phyloP scores from a whole-genome alignment of 2,888 invertebrate species.

The Corbicula japonica region DNA sequence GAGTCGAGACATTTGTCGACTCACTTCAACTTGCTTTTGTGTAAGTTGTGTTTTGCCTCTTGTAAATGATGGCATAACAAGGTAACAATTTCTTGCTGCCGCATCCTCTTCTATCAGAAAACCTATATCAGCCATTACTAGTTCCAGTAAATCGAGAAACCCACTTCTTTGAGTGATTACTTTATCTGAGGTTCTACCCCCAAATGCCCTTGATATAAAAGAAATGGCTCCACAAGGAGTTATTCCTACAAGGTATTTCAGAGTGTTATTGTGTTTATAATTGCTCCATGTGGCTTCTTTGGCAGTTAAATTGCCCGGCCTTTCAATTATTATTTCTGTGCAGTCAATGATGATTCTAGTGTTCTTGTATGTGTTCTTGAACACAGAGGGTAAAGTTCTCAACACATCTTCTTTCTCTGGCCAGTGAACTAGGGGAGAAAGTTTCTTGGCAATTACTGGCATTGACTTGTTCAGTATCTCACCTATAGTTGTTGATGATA shows the following conservation, averaged over 20 bases:
- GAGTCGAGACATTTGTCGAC: constrained; percentile 26
- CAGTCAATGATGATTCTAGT: constrained; percentile 54
- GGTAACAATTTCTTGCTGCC: constrained; percentile 7
- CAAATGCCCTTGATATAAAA: constrained; percentile 43
- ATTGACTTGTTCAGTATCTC: constrained; percentile 33
- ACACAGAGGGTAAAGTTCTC: constrained; percentile 35
- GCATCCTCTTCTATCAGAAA: constrained; percentile 48
- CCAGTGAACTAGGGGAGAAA: constrained; percentile 51
- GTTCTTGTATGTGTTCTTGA: constrained; percentile 35
- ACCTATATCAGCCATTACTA: constrained; percentile 49
- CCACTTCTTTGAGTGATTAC: constrained; percentile 44
- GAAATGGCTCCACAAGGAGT: constrained; percentile 47
- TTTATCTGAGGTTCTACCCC: constrained; percentile 46
- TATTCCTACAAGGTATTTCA: constrained; percentile 44
- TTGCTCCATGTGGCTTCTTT: constrained; percentile 49
- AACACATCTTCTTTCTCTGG: constrained; percentile 46
- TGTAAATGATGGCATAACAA: constrained; percentile 43
- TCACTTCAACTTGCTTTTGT: constrained; percentile 38
- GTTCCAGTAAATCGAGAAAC: constrained; percentile 21
- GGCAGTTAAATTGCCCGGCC: constrained; percentile 51
- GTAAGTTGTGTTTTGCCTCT: constrained; percentile 37
- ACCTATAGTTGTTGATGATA: constrained; percentile 32
- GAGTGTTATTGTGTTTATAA: constrained; percentile 57
- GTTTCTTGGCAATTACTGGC: constrained; percentile 26
- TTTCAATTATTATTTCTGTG: constrained; percentile 46